Base-by-base conservation (phyloP, 2,113 vertebrate genomes). In the Oncorhynchus nerka region DNA sequence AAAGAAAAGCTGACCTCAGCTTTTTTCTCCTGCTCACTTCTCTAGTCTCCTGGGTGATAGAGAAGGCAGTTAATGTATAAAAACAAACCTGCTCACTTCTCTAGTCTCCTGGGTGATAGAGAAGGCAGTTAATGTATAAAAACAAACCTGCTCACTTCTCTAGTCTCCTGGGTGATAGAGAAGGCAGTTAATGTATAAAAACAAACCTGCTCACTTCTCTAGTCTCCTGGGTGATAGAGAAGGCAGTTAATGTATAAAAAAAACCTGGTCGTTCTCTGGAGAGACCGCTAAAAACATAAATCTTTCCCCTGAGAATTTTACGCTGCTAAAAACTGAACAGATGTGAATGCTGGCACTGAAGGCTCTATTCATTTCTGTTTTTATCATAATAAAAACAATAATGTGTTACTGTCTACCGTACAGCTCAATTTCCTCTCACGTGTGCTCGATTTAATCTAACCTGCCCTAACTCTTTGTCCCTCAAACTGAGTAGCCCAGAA, bases 1-100 rank as follows among this genome's bases (percentile, higher is more conserved):
- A 20, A 70, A 82, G 83, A 89, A 55, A 71, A 76, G 86, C 84
- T 84, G 89, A 87, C 83, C 79, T 75, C 45, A 85, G 80, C 66
- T 75, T 75, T 55, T 73, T 73, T 77, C 66, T 77, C 70, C 73
- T 68, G 76, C 68, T 19, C 34, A 62, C 70, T 70, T 22, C 13
- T 62, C 59, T 34, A 49, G 22, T 64, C 73, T 74, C 70, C 75
- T 39, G 69, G 62, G 30, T 68, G 79, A 75, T 74, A 74, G 55
- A 24, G 66, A 11, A 30, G 24, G 68, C 57, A 70, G 26, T 69
- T 69, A 71, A 71, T 9, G 26, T 62, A 57, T 70, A 65, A 7
- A 34, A 71, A 64, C n/a, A 64, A 62, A 39, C 13, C 30, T 24
- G 11, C n/a, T n/a, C n/a, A n/a, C 70, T 70, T 22, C 13, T 62